Conservation (phyloP, 37 sponge, comb jelly and placozoan genomes). For the Chondrilla cf. caribensis region DNA sequence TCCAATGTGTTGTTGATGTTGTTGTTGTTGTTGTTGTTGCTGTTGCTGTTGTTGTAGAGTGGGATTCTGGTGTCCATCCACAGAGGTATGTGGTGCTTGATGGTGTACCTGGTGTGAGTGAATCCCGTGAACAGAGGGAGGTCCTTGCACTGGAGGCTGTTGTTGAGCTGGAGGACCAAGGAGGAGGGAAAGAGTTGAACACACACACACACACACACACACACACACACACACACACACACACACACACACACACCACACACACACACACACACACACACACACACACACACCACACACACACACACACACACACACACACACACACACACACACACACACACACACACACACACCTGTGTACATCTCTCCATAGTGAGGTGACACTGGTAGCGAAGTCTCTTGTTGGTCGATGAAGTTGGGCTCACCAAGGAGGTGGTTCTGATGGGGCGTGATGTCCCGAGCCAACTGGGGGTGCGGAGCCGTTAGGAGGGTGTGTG, state of each 20-base stretch:
- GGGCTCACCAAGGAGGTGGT: constrained; percentile 18
- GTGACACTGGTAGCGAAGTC: neutral
- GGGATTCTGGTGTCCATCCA: too few species aligned
- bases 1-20: too few species aligned
- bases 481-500: neutral
- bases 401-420: neutral
- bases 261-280: neutral
- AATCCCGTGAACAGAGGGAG: too few species aligned
- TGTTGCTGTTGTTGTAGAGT: too few species aligned
- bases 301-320: constrained; percentile 12
- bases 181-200: too few species aligned
- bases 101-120: too few species aligned
- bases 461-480: neutral
- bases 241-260: constrained; percentile 10
- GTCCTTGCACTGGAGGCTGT: too few species aligned
- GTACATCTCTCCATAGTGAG: neutral
- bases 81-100: too few species aligned
- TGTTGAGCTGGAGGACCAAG: too few species aligned
- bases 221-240: constrained; percentile 11
- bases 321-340: constrained; percentile 13
- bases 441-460: neutral
- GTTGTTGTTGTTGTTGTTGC: too few species aligned
- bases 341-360: constrained; percentile 11
- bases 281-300: neutral
- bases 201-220: neutral